These are phyloP conservation scores for Bombus haemorrhoidalis DNA, from an alignment of 1,140 invertebrate genomes.

Conservation along the genomic window DNA sequence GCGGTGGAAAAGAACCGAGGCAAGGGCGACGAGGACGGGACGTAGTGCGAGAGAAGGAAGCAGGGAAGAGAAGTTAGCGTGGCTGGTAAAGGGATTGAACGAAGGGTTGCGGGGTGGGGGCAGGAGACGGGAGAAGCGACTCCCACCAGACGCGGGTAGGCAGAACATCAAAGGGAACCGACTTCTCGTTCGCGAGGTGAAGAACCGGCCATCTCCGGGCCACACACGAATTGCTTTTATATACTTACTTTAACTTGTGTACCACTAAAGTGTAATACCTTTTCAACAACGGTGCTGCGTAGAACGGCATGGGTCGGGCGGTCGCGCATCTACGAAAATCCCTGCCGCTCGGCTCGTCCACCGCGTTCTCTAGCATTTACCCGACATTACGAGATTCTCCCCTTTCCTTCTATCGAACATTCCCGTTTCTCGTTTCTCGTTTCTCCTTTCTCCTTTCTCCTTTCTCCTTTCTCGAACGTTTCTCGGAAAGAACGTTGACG, in stretches of 20 bases:
- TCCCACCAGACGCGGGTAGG: slow-evolving; percentile 75
- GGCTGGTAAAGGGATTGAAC: slow-evolving; percentile 43
- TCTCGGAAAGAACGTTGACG: too few species aligned
- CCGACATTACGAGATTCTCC: too few species aligned
- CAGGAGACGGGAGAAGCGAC: slow-evolving; percentile 65
- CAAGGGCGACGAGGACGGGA: slow-evolving; percentile 19
- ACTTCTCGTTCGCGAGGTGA: slow-evolving; percentile 82
- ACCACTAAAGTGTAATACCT: slow-evolving; percentile 73
- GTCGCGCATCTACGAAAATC: not conserved
- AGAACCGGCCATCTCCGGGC: slow-evolving; percentile 83
- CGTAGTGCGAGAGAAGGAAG: not conserved
- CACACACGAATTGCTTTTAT: slow-evolving; percentile 83
- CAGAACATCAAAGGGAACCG: slow-evolving; percentile 82
- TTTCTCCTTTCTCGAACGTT: too few species aligned
- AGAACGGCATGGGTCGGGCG: not conserved
- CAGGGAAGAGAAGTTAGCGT: slow-evolving; percentile 26
- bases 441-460: too few species aligned
- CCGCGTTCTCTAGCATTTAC: rapidly evolving
- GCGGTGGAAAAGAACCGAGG: slow-evolving; percentile 26
- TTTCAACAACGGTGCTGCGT: slow-evolving; percentile 32
- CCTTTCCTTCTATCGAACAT: too few species aligned
- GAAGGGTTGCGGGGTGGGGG: slow-evolving; percentile 61
- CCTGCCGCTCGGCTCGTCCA: too few species aligned
- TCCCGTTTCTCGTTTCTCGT: too few species aligned
- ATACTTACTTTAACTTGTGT: slow-evolving; percentile 76